Percentiles rank a stretch among this genome's conserved stretches.
phyloP scores from a whole-genome alignment of 2,113 vertebrate species.

The Rhabdornis inornatus region DNA sequence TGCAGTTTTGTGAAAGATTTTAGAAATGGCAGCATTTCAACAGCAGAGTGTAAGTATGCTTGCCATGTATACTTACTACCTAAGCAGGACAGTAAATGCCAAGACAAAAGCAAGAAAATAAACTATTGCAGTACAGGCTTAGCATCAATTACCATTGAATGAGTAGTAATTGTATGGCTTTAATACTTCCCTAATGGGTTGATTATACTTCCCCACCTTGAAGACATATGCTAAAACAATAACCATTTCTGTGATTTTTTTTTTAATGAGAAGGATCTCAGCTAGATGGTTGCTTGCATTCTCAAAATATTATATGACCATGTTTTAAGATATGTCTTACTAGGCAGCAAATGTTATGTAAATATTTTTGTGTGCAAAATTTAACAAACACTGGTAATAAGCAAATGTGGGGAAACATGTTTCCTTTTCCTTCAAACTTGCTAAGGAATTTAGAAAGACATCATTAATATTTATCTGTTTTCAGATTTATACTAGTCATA shows the following conservation, averaged over 20 bases:
- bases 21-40: not conserved
- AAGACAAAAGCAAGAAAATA: not conserved
- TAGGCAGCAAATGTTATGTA: not conserved
- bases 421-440: not conserved
- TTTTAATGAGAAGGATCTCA: not conserved
- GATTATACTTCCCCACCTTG: not conserved
- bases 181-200: not conserved
- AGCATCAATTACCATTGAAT: not conserved
- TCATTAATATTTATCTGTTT: not conserved
- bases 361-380: not conserved
- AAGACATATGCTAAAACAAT: not conserved
- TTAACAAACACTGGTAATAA: not conserved
- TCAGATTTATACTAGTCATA: not conserved
- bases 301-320: not conserved
- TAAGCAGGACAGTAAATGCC: not conserved
- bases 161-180: not conserved
- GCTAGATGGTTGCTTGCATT: not conserved
- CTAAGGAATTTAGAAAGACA: not conserved
- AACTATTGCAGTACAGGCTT: not conserved
- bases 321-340: not conserved
- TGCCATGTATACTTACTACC: not conserved
- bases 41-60: not conserved
- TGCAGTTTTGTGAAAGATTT: not conserved
- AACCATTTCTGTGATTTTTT: not conserved
- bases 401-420: not conserved